These are phyloP conservation scores for Beaufortia kweichowensis DNA, from an alignment of 2,113 vertebrate genomes.

Conservation along the genomic window DNA sequence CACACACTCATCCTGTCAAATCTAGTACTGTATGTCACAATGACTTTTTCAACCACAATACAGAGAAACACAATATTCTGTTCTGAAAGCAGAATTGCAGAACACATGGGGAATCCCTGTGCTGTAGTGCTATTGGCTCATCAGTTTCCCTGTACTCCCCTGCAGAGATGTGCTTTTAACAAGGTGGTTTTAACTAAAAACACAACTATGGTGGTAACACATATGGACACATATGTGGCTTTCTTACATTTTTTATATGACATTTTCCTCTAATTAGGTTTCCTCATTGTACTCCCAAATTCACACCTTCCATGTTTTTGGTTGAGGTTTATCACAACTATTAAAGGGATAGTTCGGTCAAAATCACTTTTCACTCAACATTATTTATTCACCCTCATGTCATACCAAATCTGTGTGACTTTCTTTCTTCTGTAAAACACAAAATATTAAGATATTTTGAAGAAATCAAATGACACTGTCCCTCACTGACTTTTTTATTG, in stretches of 20 bases:
- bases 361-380: too few relatives aligned
- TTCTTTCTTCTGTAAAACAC: too few relatives aligned
- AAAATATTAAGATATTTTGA: too few relatives aligned
- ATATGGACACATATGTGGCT: constrained; percentile 17
- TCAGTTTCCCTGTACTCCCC: not conserved
- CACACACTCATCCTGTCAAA: constrained; percentile 10
- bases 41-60: constrained; percentile 19
- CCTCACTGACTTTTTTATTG: too few relatives aligned
- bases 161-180: constrained; percentile 11
- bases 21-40: constrained; percentile 6
- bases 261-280: too few relatives aligned
- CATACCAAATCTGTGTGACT: too few relatives aligned
- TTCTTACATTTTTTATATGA: not conserved
- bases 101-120: not conserved
- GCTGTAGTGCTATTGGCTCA: not conserved
- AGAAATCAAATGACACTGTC: too few relatives aligned
- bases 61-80: not conserved
- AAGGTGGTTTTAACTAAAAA: constrained; percentile 21
- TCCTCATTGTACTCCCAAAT: too few relatives aligned
- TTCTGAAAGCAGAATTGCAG: constrained; percentile 30
- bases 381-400: too few relatives aligned
- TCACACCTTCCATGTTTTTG: too few relatives aligned
- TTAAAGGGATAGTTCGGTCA: too few relatives aligned
- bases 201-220: constrained; percentile 14
- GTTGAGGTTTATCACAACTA: too few relatives aligned